phyloP scores from a whole-genome alignment of 2,888 invertebrate genomes.

The Criorhina ranunculi region DNA sequence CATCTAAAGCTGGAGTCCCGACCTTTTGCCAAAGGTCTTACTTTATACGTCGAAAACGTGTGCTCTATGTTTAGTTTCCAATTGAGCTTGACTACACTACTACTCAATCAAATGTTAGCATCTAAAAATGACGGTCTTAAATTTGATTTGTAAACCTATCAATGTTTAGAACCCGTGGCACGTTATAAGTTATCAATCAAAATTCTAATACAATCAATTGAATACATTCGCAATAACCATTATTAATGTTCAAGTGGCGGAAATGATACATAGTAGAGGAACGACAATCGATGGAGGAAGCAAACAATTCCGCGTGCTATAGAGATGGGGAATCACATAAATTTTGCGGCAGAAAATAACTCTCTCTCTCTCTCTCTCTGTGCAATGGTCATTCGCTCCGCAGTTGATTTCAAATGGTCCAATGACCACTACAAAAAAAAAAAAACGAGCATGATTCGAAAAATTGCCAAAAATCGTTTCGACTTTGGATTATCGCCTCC shows the following conservation, averaged over 20 bases:
- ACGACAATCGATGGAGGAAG: constrained; percentile 11
- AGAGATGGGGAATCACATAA: constrained; percentile 24
- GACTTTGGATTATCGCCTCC: constrained; percentile 59
- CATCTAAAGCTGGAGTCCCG: too few species aligned
- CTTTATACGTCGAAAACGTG: too few species aligned
- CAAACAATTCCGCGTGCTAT: constrained; percentile 12
- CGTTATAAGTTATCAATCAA: constrained; percentile 23
- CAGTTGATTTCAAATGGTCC: constrained; percentile 14
- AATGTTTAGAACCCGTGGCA: background rate
- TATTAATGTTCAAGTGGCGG: constrained; percentile 35
- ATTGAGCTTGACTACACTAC: too few species aligned
- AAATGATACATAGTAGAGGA: background rate
- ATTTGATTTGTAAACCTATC: background rate
- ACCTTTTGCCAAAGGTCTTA: too few species aligned
- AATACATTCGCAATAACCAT: constrained; percentile 46
- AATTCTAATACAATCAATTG: constrained; percentile 54
- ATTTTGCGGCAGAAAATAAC: constrained; percentile 41
- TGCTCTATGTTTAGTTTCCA: too few species aligned
- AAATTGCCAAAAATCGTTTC: constrained; percentile 45
- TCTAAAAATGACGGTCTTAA: too few species aligned
- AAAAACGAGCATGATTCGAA: constrained; percentile 21
- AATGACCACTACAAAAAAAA: constrained; percentile 26
- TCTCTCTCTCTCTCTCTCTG: too few species aligned
- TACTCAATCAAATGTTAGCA: too few species aligned
- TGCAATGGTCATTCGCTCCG: constrained; percentile 14